Conservation (phyloP, 2,888 invertebrate species). For the Neoitamus cyanurus region DNA sequence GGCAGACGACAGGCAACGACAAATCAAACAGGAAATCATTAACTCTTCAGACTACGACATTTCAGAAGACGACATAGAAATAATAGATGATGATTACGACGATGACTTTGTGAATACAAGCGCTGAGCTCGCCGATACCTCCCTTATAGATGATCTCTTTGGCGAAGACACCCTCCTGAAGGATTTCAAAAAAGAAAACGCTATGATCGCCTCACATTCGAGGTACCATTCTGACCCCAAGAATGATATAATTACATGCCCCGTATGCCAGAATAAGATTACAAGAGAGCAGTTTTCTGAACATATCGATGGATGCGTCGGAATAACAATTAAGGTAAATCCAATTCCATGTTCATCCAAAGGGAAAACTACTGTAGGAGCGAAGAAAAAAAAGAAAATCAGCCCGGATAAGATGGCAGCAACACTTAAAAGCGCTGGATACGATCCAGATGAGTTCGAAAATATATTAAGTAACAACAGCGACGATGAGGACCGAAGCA, state of each 20-base stretch:
- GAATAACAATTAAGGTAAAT: conserved; percentile 58
- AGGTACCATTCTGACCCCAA: conserved; percentile 54
- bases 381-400: background rate
- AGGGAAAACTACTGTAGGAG: background rate
- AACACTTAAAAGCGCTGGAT: conserved; percentile 36
- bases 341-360: conserved; percentile 50
- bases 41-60: conserved; percentile 56
- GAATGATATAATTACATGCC: conserved; percentile 63
- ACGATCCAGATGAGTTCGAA: conserved; percentile 29
- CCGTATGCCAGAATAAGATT: conserved; percentile 63
- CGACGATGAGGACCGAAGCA: conserved; percentile 39
- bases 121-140: conserved; percentile 59
- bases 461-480: conserved; percentile 41
- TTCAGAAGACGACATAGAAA: conserved; percentile 58
- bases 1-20: conserved; percentile 57
- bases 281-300: conserved; percentile 59
- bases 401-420: background rate
- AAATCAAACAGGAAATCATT: conserved; percentile 63
- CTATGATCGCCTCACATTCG: conserved; percentile 58
- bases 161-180: conserved; percentile 61
- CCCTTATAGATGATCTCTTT: conserved; percentile 62
- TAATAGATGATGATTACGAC: conserved; percentile 61
- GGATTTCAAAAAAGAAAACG: conserved; percentile 62
- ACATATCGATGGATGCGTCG: conserved; percentile 64
- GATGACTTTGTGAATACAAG: conserved; percentile 54